Percentiles rank a stretch among this genome's conserved stretches.
phyloP scores from a whole-genome alignment of 2,113 vertebrate genomes.

The Pangasianodon hypophthalmus region DNA sequence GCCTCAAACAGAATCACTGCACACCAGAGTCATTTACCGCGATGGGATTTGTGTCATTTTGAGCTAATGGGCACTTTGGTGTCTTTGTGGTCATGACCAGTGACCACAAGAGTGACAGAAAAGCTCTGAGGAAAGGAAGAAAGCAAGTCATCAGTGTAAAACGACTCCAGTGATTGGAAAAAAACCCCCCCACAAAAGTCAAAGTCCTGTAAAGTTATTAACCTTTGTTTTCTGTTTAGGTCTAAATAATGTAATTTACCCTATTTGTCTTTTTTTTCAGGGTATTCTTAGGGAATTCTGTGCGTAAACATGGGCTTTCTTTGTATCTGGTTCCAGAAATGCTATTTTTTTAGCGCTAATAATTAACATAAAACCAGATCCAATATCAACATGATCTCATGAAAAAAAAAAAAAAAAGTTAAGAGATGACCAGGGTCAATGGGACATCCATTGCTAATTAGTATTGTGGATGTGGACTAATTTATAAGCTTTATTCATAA shows the following conservation, averaged over 20 bases:
- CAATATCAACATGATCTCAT: neutral
- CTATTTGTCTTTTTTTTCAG: neutral
- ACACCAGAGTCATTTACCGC: neutral
- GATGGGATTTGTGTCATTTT: constrained; percentile 15
- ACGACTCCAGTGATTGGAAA: neutral
- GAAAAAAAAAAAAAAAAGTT: neutral
- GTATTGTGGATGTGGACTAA: neutral
- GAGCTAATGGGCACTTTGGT: constrained; percentile 27
- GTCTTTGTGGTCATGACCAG: constrained; percentile 32
- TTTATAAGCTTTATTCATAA: neutral
- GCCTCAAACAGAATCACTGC: neutral
- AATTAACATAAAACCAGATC: neutral
- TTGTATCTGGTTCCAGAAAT: neutral
- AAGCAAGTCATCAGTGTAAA: constrained; percentile 4
- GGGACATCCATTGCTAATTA: neutral
- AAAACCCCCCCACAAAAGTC: constrained; percentile 5
- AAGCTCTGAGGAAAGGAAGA: neutral
- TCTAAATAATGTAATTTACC: neutral
- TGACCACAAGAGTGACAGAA: constrained; percentile 28
- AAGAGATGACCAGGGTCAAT: neutral
- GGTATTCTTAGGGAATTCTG: neutral
- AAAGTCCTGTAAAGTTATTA: constrained; percentile 18
- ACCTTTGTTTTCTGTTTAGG: neutral
- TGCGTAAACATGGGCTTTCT: neutral
- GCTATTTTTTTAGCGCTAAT: neutral